A percentile compares a stretch with the other conserved stretches of the same genome.
These are phyloP conservation scores for Hetaerina titia DNA, from an alignment of 2,888 invertebrate species.

Conservation along the genomic window DNA sequence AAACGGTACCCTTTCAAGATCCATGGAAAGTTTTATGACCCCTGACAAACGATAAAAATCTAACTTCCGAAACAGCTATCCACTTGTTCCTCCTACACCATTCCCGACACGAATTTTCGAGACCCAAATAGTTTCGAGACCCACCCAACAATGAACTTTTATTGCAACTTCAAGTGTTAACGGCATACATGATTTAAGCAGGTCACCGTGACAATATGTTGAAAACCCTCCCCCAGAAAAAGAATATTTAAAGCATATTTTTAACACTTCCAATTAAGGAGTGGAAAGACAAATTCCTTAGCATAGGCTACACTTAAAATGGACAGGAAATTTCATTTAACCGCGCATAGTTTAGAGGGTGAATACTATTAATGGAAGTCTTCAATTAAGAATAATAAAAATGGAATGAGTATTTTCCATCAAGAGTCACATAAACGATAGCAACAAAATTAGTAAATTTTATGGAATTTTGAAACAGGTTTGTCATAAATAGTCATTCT, in stretches of 20 bases:
- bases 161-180: background rate
- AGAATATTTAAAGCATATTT: background rate
- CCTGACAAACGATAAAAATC: background rate
- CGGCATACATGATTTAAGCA: background rate
- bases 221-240: background rate
- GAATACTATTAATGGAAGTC: background rate
- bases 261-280: background rate
- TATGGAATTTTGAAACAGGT: no score
- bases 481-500: no score
- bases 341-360: background rate
- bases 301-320: background rate
- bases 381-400: background rate
- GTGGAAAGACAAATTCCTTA: background rate
- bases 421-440: no score
- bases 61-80: background rate
- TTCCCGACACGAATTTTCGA: background rate
- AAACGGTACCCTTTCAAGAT: background rate
- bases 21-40: slow-evolving; percentile 2
- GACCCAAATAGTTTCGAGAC: background rate
- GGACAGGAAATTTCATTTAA: background rate
- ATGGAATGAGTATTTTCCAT: background rate
- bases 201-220: background rate
- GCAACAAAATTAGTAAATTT: no score
- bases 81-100: background rate
- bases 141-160: background rate